phyloP scores from a whole-genome alignment of 2,888 invertebrate species.

The Thalpophila matura region DNA sequence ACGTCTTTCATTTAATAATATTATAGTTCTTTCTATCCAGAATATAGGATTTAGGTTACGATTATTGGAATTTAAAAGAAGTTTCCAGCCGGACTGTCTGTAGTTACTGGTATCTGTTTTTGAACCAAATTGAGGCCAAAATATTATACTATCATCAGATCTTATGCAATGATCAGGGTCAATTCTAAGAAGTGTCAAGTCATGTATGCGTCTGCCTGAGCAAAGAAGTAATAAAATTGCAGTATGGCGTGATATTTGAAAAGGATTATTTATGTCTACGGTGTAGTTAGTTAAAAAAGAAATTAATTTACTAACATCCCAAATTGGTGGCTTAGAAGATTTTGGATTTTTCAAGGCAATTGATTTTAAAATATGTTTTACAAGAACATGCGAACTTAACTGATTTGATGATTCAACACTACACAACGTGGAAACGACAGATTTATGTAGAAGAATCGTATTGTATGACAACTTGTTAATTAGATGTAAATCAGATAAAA shows the following conservation, averaged over 20 bases:
- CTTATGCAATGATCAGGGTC: background rate
- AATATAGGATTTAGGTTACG: slow-evolving; percentile 21
- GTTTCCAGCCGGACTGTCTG: background rate
- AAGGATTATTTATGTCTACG: background rate
- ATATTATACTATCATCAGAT: background rate
- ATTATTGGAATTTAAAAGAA: background rate
- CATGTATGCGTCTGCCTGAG: no score
- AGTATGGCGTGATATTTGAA: background rate
- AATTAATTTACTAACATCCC: slow-evolving; percentile 12
- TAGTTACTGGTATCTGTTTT: background rate
- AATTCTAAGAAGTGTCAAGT: background rate
- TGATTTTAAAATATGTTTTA: slow-evolving; percentile 20
- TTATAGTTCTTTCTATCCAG: slow-evolving; percentile 19
- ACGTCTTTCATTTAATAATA: slow-evolving; percentile 17
- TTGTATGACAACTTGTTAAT: slow-evolving; percentile 30
- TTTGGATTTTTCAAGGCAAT: slow-evolving; percentile 12
- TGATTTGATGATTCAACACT: slow-evolving; percentile 14
- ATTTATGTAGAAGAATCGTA: slow-evolving; percentile 45
- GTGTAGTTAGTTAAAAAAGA: background rate
- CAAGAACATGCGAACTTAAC: slow-evolving; percentile 14
- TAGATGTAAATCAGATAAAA: slow-evolving; percentile 39
- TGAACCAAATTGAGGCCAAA: background rate
- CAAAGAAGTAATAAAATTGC: background rate
- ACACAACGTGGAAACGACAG: slow-evolving; percentile 43
- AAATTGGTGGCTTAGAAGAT: slow-evolving; percentile 1